phyloP scores from a whole-genome alignment of 2,888 invertebrate genomes.

The Molorchus minor region DNA sequence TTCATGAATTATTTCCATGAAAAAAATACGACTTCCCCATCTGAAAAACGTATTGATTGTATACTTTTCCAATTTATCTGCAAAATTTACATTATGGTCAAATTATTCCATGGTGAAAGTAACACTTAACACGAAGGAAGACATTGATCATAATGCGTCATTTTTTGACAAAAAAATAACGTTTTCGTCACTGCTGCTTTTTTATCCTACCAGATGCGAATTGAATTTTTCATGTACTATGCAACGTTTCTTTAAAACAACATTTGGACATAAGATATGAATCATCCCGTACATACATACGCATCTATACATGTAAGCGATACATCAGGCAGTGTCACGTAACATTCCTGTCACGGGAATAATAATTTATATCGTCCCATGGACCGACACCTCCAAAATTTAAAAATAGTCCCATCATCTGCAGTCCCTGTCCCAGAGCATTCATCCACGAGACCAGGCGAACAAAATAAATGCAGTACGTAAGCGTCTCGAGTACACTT shows the following conservation, averaged over 20 bases:
- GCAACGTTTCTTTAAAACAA: not conserved
- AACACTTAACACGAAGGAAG: not conserved
- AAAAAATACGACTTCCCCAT: no score
- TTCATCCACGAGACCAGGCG: not conserved
- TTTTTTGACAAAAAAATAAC: no score
- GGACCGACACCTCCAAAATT: not conserved
- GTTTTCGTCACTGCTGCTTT: no score
- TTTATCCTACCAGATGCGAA: not conserved
- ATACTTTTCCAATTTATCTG: no score
- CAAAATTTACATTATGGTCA: no score
- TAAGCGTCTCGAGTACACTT: not conserved
- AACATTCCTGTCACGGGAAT: not conserved
- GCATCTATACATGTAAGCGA: not conserved
- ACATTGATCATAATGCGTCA: not conserved
- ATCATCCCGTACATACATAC: not conserved
- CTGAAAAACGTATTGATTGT: no score
- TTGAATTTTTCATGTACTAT: no score
- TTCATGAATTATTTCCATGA: no score
- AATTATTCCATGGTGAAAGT: no score
- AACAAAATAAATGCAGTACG: not conserved
- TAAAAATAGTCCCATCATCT: slow-evolving; percentile 13
- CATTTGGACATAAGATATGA: not conserved
- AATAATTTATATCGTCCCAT: not conserved
- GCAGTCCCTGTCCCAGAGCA: not conserved
- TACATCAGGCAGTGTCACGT: not conserved